Evolutionary conservation across 2,888 invertebrate genomes (phyloP), one percentile per base, ranked within the genome.

Genomic region (Ptilodon capucinus): DNA sequence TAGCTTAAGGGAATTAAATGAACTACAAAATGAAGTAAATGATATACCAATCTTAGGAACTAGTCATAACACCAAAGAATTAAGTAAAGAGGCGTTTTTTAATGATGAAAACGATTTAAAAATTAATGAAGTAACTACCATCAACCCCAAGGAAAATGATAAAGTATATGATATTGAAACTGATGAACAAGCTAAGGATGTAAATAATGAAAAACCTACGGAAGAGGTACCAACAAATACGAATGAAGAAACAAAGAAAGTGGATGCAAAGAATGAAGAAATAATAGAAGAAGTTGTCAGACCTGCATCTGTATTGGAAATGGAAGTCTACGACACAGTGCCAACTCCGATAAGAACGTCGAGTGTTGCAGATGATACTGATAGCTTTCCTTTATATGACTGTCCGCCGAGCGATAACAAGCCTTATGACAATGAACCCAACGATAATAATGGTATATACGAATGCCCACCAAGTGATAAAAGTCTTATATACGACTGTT

Each of bases 1-100:
- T 8, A 70, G 68, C 38, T 54, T 71, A 16, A 60, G 65, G 23
- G 68, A 77, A 48, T 32, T 78, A 0, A 64, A 74, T 44, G 61
- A 66, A 19, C 49, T 77, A 9, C 28, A 68, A 18, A 63, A 48
- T 5, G n/a, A 47, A 30, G 4, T 34, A 2, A 36, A 40, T 34
- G 41, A 30, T 19, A 35, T 49, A 49, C 3, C 21, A 21, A 42
- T 40, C 8, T 2, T 14, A 11, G 38, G 34, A 6, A 18, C 17
- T 34, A 45, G 1, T 14, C 25, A 11, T n/a, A n/a, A n/a, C n/a
- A n/a, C n/a, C n/a, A n/a, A n/a, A n/a, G 38, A 52, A 19, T 9
- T 41, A 17, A 40, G 18, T 14, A 40, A 46, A 42, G 35, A 46
- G 44, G n/a, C 50, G 16, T 8, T 19, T 32, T 16, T 32, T 21